Conservation (phyloP, 2,888 invertebrate species). For the Nomada flava region DNA sequence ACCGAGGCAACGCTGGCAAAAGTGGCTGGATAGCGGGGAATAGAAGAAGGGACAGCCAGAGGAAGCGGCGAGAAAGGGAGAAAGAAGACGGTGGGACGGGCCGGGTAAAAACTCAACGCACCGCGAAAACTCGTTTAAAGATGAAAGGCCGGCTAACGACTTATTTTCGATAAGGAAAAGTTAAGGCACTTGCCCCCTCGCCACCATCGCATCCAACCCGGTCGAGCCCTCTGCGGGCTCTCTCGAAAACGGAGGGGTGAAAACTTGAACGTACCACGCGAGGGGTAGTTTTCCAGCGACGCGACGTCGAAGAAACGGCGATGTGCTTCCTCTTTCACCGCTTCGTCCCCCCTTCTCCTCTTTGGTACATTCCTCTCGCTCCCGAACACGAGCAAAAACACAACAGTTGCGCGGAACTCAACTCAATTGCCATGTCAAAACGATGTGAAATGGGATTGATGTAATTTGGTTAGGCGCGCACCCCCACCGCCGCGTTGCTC, state of each 20-base stretch:
- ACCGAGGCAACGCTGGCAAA: slow-evolving; percentile 78
- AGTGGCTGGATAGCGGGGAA: slow-evolving; percentile 51
- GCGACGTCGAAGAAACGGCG: slow-evolving; percentile 3
- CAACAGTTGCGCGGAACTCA: slow-evolving; percentile 82
- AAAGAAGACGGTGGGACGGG: slow-evolving; percentile 28
- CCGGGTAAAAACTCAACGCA: slow-evolving; percentile 78
- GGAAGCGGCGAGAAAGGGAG: slow-evolving; percentile 27
- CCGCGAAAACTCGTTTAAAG: slow-evolving; percentile 84
- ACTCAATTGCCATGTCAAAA: slow-evolving; percentile 84
- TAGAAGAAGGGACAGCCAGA: slow-evolving; percentile 29
- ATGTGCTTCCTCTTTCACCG: slow-evolving; percentile 28
- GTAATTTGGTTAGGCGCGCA: slow-evolving; percentile 82
- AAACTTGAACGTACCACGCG: slow-evolving; percentile 66
- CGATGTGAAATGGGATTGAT: slow-evolving; percentile 84
- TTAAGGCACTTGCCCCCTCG: slow-evolving; percentile 80
- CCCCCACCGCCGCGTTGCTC: slow-evolving; percentile 32
- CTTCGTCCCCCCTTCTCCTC: neutral
- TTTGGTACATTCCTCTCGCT: slow-evolving; percentile 38
- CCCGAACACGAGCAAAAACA: slow-evolving; percentile 71
- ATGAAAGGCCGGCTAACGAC: slow-evolving; percentile 84
- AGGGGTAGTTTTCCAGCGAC: slow-evolving; percentile 24
- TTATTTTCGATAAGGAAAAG: slow-evolving; percentile 84
- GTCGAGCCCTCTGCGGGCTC: slow-evolving; percentile 51
- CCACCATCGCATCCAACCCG: slow-evolving; percentile 56
- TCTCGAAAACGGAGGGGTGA: slow-evolving; percentile 50